Conservation (phyloP, 2,888 invertebrate genomes). For the Eupithecia inturbata region DNA sequence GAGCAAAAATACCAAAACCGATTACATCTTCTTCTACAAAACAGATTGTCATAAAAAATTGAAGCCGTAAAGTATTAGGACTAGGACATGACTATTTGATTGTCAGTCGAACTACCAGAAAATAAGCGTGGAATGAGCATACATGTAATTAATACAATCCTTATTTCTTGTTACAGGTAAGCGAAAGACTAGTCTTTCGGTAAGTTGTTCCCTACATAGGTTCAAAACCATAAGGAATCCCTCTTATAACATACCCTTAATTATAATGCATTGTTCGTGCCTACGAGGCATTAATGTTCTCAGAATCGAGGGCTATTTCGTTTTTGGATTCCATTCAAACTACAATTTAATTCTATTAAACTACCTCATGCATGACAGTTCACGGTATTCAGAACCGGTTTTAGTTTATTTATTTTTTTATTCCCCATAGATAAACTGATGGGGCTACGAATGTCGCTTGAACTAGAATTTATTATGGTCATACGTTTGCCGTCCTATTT, state of each 20-base stretch:
- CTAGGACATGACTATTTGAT: too few species aligned
- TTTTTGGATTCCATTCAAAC: slow-evolving; percentile 40
- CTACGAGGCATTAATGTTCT: slow-evolving; percentile 46
- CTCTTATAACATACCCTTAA: slow-evolving; percentile 30
- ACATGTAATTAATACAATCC: not conserved
- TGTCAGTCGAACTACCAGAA: too few species aligned
- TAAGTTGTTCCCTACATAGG: slow-evolving; percentile 37
- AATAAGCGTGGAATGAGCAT: too few species aligned
- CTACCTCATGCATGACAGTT: slow-evolving; percentile 43
- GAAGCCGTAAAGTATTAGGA: too few species aligned
- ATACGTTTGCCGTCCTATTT: slow-evolving; percentile 20
- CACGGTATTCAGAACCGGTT: slow-evolving; percentile 48
- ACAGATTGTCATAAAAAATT: too few species aligned
- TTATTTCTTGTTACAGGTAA: slow-evolving; percentile 57
- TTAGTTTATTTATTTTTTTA: slow-evolving; percentile 38
- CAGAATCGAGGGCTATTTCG: slow-evolving; percentile 39
- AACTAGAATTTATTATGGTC: slow-evolving; percentile 34
- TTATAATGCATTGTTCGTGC: slow-evolving; percentile 36
- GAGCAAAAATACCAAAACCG: too few species aligned
- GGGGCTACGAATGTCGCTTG: slow-evolving; percentile 30
- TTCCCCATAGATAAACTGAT: slow-evolving; percentile 23
- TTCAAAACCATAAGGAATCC: not conserved
- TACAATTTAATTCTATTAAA: slow-evolving; percentile 48
- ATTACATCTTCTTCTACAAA: too few species aligned
- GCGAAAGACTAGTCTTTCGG: slow-evolving; percentile 41